Evolutionary conservation across 1,140 invertebrate genomes (phyloP).

Genomic region (Drosophila malerkotliana): DNA sequence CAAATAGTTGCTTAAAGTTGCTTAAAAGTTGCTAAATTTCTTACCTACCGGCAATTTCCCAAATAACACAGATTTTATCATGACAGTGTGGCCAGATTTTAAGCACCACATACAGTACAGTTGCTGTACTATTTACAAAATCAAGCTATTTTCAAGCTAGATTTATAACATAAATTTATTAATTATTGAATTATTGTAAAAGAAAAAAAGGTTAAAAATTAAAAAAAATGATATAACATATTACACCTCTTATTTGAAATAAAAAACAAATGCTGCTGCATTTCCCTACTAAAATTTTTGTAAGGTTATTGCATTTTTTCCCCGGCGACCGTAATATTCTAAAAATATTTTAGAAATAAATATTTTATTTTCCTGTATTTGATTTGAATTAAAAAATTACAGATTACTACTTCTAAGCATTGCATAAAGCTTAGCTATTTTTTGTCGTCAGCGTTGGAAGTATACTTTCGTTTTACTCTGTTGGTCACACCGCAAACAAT

Average conservation of each 20-base stretch:
- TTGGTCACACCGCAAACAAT: constrained; percentile 7
- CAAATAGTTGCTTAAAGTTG: neutral
- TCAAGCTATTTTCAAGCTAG: neutral
- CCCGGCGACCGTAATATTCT: no score
- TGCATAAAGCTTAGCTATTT: neutral
- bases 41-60: constrained; percentile 5
- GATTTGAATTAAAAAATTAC: no score
- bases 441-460: neutral
- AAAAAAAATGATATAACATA: neutral
- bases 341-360: no score
- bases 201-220: neutral
- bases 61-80: constrained; percentile 8
- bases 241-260: no score
- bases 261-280: no score
- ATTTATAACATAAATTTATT: neutral
- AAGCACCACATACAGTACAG: neutral
- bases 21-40: constrained; percentile 1
- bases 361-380: no score
- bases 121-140: neutral
- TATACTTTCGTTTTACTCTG: neutral
- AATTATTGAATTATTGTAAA: no score
- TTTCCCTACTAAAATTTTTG: no score
- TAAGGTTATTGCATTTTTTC: no score
- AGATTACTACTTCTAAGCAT: no score
- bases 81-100: neutral